Percentiles rank a stretch among this genome's conserved stretches.
These are phyloP conservation scores for Neodontobutis hainanensis DNA, from an alignment of 2,113 vertebrate species.

Conservation along the genomic window DNA sequence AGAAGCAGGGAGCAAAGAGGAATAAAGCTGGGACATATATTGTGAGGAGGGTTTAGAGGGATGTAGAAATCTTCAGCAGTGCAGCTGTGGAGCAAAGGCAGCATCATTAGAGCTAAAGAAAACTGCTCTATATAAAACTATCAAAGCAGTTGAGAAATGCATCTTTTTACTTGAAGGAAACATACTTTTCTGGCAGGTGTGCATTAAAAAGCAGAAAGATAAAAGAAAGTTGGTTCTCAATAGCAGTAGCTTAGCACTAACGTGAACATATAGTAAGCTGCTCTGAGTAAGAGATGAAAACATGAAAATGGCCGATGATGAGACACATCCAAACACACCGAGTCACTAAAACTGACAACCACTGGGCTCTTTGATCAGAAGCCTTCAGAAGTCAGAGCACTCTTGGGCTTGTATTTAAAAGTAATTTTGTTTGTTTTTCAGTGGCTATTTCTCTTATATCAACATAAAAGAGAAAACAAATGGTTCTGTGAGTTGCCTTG, in stretches of 20 bases:
- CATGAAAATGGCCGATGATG: constrained; percentile 16
- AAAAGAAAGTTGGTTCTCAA: constrained; percentile 25
- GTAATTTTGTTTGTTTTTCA: constrained; percentile 54
- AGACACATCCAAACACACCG: constrained; percentile 22
- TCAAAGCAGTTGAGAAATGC: constrained; percentile 43
- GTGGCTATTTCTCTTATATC: constrained; percentile 50
- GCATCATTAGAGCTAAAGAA: constrained; percentile 54
- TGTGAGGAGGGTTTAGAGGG: constrained; percentile 35
- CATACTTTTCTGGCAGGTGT: constrained; percentile 26
- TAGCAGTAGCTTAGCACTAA: neutral
- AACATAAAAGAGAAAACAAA: constrained; percentile 56
- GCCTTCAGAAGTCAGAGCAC: constrained; percentile 56
- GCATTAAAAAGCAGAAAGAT: constrained; percentile 19
- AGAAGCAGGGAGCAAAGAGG: constrained; percentile 13
- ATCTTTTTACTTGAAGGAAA: constrained; percentile 37
- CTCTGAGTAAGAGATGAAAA: constrained; percentile 9
- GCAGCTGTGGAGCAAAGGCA: constrained; percentile 25
- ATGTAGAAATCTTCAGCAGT: constrained; percentile 56
- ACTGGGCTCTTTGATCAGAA: constrained; percentile 60
- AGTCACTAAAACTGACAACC: constrained; percentile 52
- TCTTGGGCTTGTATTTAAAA: constrained; percentile 61
- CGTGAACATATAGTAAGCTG: constrained; percentile 1
- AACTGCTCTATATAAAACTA: constrained; percentile 23
- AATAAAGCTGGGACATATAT: constrained; percentile 26
- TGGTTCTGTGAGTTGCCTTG: constrained; percentile 11